These are phyloP conservation scores for Peucedramus taeniatus DNA, from an alignment of 2,113 vertebrate species.

Conservation along the genomic window DNA sequence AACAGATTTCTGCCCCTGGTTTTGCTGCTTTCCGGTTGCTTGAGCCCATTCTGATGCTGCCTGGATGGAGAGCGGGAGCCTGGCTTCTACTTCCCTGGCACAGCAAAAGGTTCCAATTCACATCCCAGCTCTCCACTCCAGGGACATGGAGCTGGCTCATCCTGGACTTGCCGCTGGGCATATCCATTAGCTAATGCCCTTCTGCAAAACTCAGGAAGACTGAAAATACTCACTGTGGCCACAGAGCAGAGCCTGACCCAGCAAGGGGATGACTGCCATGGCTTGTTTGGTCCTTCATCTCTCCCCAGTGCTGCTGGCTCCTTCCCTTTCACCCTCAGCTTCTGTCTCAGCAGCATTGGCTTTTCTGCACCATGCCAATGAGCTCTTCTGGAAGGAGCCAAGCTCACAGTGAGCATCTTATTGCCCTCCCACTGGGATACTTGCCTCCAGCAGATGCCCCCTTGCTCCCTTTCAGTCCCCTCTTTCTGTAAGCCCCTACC, in stretches of 20 bases:
- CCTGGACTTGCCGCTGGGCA: not conserved
- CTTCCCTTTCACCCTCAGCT: not conserved
- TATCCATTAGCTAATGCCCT: not conserved
- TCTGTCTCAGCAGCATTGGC: not conserved
- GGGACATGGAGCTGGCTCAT: not conserved
- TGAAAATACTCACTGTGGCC: not conserved
- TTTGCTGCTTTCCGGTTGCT: not conserved
- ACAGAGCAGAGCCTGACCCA: not conserved
- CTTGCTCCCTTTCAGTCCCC: not conserved
- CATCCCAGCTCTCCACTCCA: not conserved
- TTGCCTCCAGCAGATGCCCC: not conserved
- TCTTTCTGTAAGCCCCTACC: not conserved
- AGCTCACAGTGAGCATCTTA: not conserved
- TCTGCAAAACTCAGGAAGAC: not conserved
- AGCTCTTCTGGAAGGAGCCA: not conserved
- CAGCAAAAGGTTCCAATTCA: not conserved
- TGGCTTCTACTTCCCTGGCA: not conserved
- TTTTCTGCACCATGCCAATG: not conserved
- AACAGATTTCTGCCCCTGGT: not conserved
- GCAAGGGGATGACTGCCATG: not conserved
- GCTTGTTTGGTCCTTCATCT: not conserved
- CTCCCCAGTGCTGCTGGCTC: not conserved
- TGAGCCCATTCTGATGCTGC: fast-evolving
- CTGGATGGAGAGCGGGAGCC: not conserved
- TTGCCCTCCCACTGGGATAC: not conserved